Evolutionary conservation across 1,140 invertebrate species (phyloP).

Genomic region (Bombus difficillimus): DNA sequence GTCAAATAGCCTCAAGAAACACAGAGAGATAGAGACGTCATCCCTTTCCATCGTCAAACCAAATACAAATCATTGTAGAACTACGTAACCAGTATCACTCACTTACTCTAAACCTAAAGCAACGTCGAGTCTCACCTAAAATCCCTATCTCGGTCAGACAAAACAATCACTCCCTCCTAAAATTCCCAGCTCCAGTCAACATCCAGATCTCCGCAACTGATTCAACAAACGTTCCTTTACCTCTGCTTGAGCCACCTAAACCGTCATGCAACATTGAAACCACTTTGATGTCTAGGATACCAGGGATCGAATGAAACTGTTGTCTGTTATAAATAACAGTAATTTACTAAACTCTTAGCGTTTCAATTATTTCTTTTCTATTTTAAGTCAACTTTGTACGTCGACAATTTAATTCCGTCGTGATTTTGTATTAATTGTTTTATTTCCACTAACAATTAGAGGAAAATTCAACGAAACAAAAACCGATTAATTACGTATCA

Average conservation of each 20-base stretch:
- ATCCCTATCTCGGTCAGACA: not conserved
- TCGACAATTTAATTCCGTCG: too few relatives aligned
- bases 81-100: not conserved
- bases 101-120: not conserved
- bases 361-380: too few relatives aligned
- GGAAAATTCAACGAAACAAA: too few relatives aligned
- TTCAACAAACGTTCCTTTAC: not conserved
- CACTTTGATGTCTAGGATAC: too few relatives aligned
- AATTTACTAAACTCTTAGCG: too few relatives aligned
- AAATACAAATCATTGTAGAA: not conserved
- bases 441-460: too few relatives aligned
- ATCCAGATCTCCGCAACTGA: not conserved
- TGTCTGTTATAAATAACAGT: too few relatives aligned
- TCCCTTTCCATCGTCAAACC: not conserved
- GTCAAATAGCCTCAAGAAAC: not conserved
- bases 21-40: not conserved
- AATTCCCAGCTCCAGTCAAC: not conserved
- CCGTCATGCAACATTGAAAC: not conserved
- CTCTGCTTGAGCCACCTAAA: not conserved
- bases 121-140: not conserved
- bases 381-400: too few relatives aligned
- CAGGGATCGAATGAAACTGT: too few relatives aligned
- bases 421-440: too few relatives aligned
- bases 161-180: not conserved
- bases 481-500: too few relatives aligned